A percentile compares a stretch with the other conserved stretches of the same genome.
Evolutionary conservation across 2,113 vertebrate species (phyloP).

Genomic region (Nannospalax galili): DNA sequence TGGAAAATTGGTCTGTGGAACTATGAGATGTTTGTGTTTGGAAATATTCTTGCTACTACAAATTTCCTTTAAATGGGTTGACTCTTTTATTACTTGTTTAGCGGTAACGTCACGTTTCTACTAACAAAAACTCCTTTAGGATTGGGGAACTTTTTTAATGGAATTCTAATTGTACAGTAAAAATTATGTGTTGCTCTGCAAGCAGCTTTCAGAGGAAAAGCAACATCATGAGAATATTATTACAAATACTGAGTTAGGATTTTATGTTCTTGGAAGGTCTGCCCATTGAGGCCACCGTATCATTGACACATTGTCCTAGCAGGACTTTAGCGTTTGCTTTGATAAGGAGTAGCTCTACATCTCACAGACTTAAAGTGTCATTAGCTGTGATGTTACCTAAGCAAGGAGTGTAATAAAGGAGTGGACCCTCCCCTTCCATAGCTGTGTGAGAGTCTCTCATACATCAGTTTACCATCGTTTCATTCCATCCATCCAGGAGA

Average conservation of each 20-base stretch:
- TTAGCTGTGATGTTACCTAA: conserved; percentile 99
- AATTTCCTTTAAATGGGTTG: conserved; percentile 94
- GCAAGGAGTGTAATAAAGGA: conserved; percentile 99
- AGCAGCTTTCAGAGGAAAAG: conserved; percentile 89
- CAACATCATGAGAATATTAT: conserved; percentile 87
- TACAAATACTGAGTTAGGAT: conserved; percentile 88
- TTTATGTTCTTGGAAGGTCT: conserved; percentile 94
- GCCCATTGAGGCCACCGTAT: conserved; percentile 91
- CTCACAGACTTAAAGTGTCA: conserved; percentile 94
- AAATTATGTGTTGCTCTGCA: conserved; percentile 89
- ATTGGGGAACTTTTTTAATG: conserved; percentile 86
- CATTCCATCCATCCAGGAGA: conserved; percentile 99
- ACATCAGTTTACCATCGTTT: conserved; percentile 98
- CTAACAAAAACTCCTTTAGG: conserved; percentile 92
- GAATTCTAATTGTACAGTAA: conserved; percentile 87
- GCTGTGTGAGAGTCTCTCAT: conserved; percentile 97
- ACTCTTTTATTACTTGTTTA: conserved; percentile 99
- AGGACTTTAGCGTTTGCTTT: conserved; percentile 94
- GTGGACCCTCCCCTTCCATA: conserved; percentile 98
- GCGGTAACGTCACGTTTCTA: conserved; percentile 99
- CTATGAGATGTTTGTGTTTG: conserved; percentile 85
- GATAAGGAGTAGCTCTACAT: conserved; percentile 91
- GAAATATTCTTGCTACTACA: conserved; percentile 86
- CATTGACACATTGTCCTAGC: conserved; percentile 95
- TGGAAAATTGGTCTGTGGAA: conserved; percentile 85